phyloP scores from a whole-genome alignment of 2,797 vertebrate genomes.

The Sus cebifrons region DNA sequence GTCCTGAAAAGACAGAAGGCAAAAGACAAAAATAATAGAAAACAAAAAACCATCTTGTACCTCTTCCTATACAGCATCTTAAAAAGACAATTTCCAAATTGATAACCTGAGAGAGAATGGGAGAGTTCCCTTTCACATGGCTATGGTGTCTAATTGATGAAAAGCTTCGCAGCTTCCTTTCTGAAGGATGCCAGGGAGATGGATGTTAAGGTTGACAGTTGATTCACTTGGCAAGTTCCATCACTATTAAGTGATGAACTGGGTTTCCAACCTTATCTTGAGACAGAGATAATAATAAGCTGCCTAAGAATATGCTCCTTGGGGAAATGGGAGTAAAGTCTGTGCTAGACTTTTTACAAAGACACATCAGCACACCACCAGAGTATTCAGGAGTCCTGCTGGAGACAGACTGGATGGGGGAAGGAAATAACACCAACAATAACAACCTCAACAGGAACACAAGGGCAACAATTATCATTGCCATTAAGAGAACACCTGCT shows the following conservation, averaged over 20 bases:
- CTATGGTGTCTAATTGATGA: not conserved
- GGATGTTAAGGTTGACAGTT: not conserved
- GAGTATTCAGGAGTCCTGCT: not conserved
- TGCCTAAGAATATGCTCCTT: not conserved
- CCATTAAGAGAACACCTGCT: not conserved
- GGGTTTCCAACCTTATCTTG: not conserved
- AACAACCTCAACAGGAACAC: not conserved
- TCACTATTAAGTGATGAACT: too few species aligned
- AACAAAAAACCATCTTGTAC: too few species aligned
- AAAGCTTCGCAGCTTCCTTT: not conserved
- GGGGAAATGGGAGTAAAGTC: not conserved
- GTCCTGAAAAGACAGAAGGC: too few species aligned
- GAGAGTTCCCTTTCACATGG: not conserved
- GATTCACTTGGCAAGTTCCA: not conserved
- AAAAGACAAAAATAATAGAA: too few species aligned
- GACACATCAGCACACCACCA: not conserved
- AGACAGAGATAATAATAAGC: not conserved
- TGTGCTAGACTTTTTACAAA: slow-evolving; percentile 27
- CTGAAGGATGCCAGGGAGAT: not conserved
- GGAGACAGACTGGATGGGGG: not conserved
- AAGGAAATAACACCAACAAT: not conserved
- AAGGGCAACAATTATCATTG: not conserved
- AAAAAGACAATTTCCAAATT: not conserved
- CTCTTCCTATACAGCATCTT: not conserved
- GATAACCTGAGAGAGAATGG: not conserved